Evolutionary conservation across 2,113 vertebrate species (phyloP).

Genomic region (Anoura caudifer): DNA sequence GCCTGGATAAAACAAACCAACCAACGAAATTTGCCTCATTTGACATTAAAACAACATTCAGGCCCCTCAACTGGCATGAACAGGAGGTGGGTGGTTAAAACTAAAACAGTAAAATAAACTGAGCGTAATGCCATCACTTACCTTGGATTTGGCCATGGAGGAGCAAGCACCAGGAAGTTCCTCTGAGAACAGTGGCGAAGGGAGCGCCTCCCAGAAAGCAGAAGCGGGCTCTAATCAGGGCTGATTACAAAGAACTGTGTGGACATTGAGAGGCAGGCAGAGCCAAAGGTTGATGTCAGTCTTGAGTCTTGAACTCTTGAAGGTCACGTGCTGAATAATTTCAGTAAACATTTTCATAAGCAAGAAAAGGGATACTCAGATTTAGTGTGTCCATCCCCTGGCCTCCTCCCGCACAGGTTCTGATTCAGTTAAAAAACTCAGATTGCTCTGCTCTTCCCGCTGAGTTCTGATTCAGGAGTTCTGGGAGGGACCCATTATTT

Average conservation of each 20-base stretch:
- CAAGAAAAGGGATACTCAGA: not conserved
- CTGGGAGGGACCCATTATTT: not conserved
- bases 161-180: not conserved
- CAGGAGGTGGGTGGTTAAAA: not conserved
- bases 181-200: not conserved
- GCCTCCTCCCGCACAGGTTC: accelerated
- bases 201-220: not conserved
- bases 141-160: not conserved
- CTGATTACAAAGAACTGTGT: not conserved
- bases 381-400: too few species aligned
- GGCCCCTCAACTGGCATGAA: not conserved
- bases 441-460: too few species aligned
- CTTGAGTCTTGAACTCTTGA: not conserved
- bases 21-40: not conserved
- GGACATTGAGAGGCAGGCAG: not conserved
- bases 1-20: not conserved
- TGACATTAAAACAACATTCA: not conserved
- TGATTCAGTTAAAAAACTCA: not conserved
- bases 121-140: not conserved
- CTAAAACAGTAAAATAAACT: not conserved
- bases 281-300: not conserved
- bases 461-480: not conserved
- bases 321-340: not conserved
- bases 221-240: not conserved
- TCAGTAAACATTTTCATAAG: not conserved